Evolutionary conservation across 2,888 invertebrate genomes (phyloP).

Genomic region (Tuta absoluta): DNA sequence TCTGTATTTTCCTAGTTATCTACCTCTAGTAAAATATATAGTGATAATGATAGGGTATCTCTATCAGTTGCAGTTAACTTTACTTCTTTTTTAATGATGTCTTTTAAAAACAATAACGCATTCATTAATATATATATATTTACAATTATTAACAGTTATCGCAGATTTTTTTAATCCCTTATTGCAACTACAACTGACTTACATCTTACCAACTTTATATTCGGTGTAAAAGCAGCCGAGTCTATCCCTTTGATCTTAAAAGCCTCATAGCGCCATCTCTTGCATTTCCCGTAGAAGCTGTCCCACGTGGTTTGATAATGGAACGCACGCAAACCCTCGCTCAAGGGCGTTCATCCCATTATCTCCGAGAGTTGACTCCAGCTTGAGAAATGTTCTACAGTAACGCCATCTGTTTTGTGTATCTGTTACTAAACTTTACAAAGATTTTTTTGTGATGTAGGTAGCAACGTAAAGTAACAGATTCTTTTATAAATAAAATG

Average conservation of each 20-base stretch:
- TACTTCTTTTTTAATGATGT: no score
- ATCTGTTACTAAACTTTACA: not conserved
- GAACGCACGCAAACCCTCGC: constrained; percentile 4
- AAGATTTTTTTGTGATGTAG: not conserved
- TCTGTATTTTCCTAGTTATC: no score
- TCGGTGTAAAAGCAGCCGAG: not conserved
- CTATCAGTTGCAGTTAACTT: no score
- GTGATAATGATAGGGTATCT: no score
- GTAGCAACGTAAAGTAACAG: no score
- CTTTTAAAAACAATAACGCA: no score
- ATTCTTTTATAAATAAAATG: no score
- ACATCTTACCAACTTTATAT: not conserved
- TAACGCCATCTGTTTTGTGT: not conserved
- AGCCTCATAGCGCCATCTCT: constrained; percentile 29
- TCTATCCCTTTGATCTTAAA: not conserved
- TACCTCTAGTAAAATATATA: no score
- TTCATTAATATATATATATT: no score
- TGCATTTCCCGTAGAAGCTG: not conserved
- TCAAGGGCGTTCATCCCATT: not conserved
- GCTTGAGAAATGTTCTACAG: not conserved
- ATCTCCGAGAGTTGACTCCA: not conserved
- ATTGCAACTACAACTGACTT: no score
- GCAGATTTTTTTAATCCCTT: no score
- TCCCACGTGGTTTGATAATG: not conserved
- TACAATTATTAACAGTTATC: no score